These are phyloP conservation scores for Porites cylindrica DNA, from an alignment of 92 coral and sea anemone genomes.

Conservation along the genomic window DNA sequence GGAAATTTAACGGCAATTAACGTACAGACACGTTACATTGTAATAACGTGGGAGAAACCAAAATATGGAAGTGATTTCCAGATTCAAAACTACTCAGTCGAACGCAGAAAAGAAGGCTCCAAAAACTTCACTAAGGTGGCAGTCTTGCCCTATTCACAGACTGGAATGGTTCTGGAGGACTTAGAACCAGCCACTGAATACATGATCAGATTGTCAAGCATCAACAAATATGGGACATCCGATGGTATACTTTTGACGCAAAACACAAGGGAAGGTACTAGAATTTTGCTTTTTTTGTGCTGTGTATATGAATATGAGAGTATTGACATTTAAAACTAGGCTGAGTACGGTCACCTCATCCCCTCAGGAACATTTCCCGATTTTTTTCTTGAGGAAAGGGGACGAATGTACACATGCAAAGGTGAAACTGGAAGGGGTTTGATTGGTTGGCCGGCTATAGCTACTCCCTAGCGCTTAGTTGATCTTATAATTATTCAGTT, in stretches of 20 bases:
- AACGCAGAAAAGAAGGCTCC: neutral
- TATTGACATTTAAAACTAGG: no score
- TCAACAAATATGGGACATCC: neutral
- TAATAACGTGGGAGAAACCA: constrained; percentile 13
- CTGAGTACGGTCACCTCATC: no score
- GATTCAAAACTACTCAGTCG: neutral
- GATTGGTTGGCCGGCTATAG: no score
- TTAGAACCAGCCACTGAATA: constrained; percentile 7
- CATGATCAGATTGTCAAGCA: neutral
- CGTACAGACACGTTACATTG: constrained; percentile 7
- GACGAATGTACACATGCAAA: no score
- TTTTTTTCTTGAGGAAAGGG: no score
- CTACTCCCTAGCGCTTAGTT: no score
- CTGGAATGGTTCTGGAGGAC: neutral
- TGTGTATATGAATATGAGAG: no score
- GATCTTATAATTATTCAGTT: no score
- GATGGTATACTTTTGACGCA: neutral
- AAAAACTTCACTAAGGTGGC: neutral
- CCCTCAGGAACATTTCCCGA: no score
- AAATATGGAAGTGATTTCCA: constrained; percentile 7
- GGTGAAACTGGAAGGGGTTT: no score
- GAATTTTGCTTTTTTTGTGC: no score
- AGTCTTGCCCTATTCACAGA: neutral
- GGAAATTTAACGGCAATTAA: neutral
- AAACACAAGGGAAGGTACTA: neutral